A percentile compares a stretch with the other conserved stretches of the same genome.
phyloP scores from a whole-genome alignment of 2,888 invertebrate species.

The Sicus ferrugineus region DNA sequence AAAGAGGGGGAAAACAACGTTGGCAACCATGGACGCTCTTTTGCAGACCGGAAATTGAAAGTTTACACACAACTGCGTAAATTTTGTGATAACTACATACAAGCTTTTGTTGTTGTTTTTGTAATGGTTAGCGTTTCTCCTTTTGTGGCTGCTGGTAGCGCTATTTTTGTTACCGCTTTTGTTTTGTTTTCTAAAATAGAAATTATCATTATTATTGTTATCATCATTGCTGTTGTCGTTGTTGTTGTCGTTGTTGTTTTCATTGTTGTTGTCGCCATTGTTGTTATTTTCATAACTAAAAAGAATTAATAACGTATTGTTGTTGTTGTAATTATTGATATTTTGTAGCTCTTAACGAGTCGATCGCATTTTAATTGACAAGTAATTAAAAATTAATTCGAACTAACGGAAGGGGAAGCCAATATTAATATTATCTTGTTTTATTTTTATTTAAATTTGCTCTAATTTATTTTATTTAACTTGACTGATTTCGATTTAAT shows the following conservation, averaged over 20 bases:
- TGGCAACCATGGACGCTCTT: no score
- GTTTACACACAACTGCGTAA: constrained; percentile 17
- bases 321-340: constrained; percentile 24
- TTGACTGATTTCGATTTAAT: no score
- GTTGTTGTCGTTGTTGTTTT: constrained; percentile 7
- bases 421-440: no score
- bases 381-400: constrained; percentile 26
- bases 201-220: constrained; percentile 34
- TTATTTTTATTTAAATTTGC: no score
- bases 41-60: constrained; percentile 27
- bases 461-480: no score
- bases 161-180: not conserved
- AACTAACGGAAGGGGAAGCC: not conserved
- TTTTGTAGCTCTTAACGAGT: constrained; percentile 15
- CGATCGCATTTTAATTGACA: constrained; percentile 8
- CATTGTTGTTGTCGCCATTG: constrained; percentile 1
- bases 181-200: not conserved
- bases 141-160: not conserved
- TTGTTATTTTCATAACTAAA: constrained; percentile 16
- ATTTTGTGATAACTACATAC: no score
- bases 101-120: constrained; percentile 17
- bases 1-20: not conserved
- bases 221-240: constrained; percentile 20
- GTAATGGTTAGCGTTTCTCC: not conserved
- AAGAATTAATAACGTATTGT: no score